These are phyloP conservation scores for Climacteris rufus DNA, from an alignment of 2,113 vertebrate species.

Conservation along the genomic window DNA sequence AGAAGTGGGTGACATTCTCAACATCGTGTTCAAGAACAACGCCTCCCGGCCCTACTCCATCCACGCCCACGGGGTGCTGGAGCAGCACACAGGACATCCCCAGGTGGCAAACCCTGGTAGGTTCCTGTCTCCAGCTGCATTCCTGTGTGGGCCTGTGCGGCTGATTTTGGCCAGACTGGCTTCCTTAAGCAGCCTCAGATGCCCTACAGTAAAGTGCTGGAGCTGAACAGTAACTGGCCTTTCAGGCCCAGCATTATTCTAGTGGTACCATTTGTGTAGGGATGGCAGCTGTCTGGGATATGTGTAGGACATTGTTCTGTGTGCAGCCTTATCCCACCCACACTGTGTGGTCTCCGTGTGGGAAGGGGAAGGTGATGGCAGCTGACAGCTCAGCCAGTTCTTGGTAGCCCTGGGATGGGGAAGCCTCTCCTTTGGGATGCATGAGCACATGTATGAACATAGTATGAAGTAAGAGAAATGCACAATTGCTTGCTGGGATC, in stretches of 20 bases:
- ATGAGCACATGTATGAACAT: neutral
- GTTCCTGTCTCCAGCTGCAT: neutral
- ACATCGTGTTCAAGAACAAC: slow-evolving; percentile 76
- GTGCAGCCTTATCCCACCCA: rapidly evolving
- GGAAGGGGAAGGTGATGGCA: neutral
- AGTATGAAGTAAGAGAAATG: neutral
- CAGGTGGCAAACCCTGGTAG: slow-evolving; percentile 68
- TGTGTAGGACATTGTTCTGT: neutral
- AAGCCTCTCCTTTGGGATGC: neutral
- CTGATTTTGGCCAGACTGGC: neutral
- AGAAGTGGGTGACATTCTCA: slow-evolving; percentile 76
- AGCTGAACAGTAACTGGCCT: neutral
- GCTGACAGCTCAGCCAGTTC: neutral
- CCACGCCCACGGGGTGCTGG: slow-evolving; percentile 73
- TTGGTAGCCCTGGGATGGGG: neutral
- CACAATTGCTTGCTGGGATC: neutral
- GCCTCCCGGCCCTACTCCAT: slow-evolving; percentile 72
- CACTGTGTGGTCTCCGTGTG: too few relatives aligned
- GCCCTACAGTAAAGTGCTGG: neutral
- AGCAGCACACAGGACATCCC: neutral
- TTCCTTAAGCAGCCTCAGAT: neutral
- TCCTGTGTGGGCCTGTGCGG: rapidly evolving
- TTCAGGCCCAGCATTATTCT: neutral
- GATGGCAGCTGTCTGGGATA: neutral
- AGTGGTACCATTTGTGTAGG: neutral